Evolutionary conservation across 1,140 invertebrate genomes (phyloP).

Genomic region (Battus philenor): DNA sequence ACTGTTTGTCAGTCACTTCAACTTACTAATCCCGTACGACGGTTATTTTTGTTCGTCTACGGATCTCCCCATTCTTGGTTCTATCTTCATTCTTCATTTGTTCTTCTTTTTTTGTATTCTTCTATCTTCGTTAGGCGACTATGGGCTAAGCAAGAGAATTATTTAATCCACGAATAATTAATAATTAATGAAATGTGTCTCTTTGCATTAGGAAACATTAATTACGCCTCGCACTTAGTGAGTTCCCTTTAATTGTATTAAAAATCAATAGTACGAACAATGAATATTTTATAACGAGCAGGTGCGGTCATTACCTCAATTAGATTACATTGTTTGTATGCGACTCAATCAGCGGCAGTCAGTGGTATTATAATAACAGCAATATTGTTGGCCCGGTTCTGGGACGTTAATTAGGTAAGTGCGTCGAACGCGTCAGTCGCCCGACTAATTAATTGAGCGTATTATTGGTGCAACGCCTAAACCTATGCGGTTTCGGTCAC

Average conservation of each 20-base stretch:
- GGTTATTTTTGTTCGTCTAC: too few relatives aligned
- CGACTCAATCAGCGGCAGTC: conserved; percentile 48
- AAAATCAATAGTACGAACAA: neutral
- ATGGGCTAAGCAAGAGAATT: too few relatives aligned
- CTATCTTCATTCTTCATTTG: too few relatives aligned
- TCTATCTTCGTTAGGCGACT: too few relatives aligned
- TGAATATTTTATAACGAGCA: conserved; percentile 4
- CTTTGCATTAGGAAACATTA: too few relatives aligned
- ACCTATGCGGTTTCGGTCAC: conserved; percentile 41
- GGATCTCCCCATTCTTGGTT: too few relatives aligned
- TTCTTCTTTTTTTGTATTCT: too few relatives aligned
- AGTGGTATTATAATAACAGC: conserved; percentile 52
- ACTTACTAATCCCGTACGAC: too few relatives aligned
- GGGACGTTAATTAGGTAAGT: conserved; percentile 66
- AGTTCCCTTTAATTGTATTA: neutral
- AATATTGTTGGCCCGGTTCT: conserved; percentile 48
- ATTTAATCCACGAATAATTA: too few relatives aligned
- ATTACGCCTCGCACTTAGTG: too few relatives aligned
- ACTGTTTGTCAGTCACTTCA: too few relatives aligned
- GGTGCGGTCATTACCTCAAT: conserved; percentile 20
- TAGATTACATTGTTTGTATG: conserved; percentile 33
- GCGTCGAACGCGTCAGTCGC: conserved; percentile 49
- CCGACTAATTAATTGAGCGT: conserved; percentile 62
- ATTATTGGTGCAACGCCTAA: conserved; percentile 54
- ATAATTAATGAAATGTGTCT: too few relatives aligned